A percentile compares a stretch with the other conserved stretches of the same genome.
These are phyloP conservation scores for Eurystomus gularis DNA, from an alignment of 2,113 vertebrate species.

Conservation along the genomic window DNA sequence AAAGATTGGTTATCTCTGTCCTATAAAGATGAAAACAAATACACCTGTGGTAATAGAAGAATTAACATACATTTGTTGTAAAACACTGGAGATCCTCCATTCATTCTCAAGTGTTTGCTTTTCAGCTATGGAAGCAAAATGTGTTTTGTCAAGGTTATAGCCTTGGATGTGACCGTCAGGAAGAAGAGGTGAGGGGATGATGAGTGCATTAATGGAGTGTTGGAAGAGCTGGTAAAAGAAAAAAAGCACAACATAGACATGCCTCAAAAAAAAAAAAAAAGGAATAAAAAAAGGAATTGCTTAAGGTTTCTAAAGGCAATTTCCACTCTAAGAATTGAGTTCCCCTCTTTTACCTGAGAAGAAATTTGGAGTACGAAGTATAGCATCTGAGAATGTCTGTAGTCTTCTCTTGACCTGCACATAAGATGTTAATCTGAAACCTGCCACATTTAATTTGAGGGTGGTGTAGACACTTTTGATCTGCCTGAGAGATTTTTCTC, in stretches of 20 bases:
- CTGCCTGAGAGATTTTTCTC: slow-evolving; percentile 47
- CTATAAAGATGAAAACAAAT: slow-evolving; percentile 5
- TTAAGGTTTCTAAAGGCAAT: neutral
- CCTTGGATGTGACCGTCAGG: neutral
- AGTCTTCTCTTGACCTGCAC: neutral
- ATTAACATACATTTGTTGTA: neutral
- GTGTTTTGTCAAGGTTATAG: neutral
- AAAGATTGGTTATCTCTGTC: neutral
- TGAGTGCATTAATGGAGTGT: neutral
- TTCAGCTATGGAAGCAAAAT: neutral
- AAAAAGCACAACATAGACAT: neutral
- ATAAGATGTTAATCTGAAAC: neutral
- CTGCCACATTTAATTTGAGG: neutral
- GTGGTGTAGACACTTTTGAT: slow-evolving; percentile 38
- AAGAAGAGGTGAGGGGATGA: neutral
- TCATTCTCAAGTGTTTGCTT: neutral
- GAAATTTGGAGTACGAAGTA: neutral
- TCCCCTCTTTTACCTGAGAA: neutral
- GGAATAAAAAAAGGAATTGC: neutral
- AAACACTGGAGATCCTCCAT: neutral
- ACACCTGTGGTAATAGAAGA: neutral
- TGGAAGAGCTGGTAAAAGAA: neutral
- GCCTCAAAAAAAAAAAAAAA: neutral
- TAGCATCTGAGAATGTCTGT: neutral
- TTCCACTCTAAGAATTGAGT: neutral